Percentiles rank a stretch among this genome's conserved stretches.
phyloP scores from a whole-genome alignment of 2,797 vertebrate genomes.

The Crossoptilon crossoptilon region DNA sequence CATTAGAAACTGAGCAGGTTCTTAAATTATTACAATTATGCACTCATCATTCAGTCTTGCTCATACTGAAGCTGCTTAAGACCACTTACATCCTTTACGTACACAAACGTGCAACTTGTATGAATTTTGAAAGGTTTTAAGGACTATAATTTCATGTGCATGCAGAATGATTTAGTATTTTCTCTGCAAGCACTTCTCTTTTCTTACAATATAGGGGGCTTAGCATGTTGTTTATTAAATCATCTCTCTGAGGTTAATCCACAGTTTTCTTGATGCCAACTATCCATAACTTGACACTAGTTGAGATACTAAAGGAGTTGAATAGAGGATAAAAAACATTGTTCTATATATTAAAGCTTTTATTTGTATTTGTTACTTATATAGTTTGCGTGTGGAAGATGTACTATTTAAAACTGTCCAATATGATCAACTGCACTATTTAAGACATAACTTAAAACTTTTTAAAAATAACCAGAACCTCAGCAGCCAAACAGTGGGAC shows the following conservation, averaged over 20 bases:
- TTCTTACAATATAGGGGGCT: background rate
- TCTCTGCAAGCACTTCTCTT: background rate
- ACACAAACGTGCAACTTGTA: background rate
- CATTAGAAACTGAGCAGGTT: background rate
- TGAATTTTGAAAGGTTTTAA: background rate
- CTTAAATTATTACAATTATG: background rate
- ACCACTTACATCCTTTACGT: background rate
- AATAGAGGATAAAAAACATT: background rate
- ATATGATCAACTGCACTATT: background rate
- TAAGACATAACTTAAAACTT: background rate
- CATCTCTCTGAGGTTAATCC: background rate
- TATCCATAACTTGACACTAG: background rate
- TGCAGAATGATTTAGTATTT: background rate
- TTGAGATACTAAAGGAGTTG: background rate
- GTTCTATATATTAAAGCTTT: background rate
- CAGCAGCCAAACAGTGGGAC: constrained; percentile 33
- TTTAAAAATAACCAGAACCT: constrained; percentile 45
- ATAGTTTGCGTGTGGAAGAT: background rate
- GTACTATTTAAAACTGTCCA: background rate
- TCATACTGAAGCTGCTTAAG: background rate
- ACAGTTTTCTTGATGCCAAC: background rate
- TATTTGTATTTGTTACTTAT: background rate
- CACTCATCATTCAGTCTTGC: background rate
- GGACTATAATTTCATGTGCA: background rate
- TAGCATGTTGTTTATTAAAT: background rate